Evolutionary conservation across 2,797 vertebrate species (phyloP), one percentile per base, ranked within the genome.

Genomic region (Paguma larvata): DNA sequence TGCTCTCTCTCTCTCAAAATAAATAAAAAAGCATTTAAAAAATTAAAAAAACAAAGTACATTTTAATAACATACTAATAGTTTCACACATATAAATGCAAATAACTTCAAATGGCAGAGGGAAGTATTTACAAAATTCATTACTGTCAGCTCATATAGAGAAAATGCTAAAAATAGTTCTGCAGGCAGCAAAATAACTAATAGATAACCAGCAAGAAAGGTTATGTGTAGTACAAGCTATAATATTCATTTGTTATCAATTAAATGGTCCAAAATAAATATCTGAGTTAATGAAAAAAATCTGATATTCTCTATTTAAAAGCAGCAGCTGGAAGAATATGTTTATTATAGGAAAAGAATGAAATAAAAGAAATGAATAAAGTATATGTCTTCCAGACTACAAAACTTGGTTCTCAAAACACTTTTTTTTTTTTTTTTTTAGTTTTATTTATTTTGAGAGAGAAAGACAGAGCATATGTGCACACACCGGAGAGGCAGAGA

Each of bases 131-230:
- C 79, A 73, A 94, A 84, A 91, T 89, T 83, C 6, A 62, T 88
- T n/a, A 59, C 32, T 83, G 63, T 89, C 38, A 86, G 44, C 21
- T 79, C n/a, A 75, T 38, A 77, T 14, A 87, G 53, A 91, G 25
- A 18, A 89, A 90, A 92, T n/a, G 87, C 23, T 95, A 91, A 97
- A 89, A 91, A 75, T 94, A 79, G 62, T 32, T 91, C 19, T 38
- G 4, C 27, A 59, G 38, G 30, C 51, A 72, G 30, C 25, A 65
- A 92, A 75, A 89, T 88, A 87, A 46, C 51, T 88, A 27, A 14
- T 53, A 72, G 95, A 96, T 44, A 96, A 80, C n/a, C 38, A 94
- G 19, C 67, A 82, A 80, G 67, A 92, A 93, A 95, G 23, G 27
- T 51, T 91, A 88, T 68, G 9, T 88, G 16, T 73, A 86, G 30